phyloP scores from a whole-genome alignment of 2,797 vertebrate genomes.

The Coregonus sp. region DNA sequence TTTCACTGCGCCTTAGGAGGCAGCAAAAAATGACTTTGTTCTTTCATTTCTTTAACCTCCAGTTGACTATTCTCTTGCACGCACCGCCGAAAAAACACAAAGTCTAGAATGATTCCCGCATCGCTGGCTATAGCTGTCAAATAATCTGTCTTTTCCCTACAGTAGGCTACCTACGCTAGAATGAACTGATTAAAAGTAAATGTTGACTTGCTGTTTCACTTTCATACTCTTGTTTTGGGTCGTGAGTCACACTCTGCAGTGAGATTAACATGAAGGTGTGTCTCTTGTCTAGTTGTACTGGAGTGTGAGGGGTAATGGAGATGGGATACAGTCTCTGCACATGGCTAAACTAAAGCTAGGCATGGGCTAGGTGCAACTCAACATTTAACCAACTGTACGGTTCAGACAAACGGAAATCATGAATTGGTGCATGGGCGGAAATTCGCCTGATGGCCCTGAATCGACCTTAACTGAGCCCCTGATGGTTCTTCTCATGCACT shows the following conservation, averaged over 20 bases:
- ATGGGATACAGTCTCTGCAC: background rate
- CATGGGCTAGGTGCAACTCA: background rate
- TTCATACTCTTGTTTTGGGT: background rate
- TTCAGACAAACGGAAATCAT: background rate
- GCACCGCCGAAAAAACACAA: background rate
- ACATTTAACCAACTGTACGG: background rate
- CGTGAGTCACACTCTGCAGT: background rate
- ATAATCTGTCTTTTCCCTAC: background rate
- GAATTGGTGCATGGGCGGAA: background rate
- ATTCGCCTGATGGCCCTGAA: background rate
- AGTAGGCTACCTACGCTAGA: background rate
- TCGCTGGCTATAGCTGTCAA: background rate
- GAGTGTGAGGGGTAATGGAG: background rate
- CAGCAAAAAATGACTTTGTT: conserved; percentile 18
- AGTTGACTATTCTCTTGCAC: conserved; percentile 10
- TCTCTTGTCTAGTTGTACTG: background rate
- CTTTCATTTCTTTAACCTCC: background rate
- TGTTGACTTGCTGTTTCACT: background rate
- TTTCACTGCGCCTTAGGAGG: conserved; percentile 30
- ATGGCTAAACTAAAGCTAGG: background rate
- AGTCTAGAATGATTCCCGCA: background rate
- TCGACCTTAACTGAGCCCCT: background rate
- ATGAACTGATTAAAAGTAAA: conserved; percentile 1
- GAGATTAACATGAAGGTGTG: background rate
- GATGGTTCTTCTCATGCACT: background rate